Evolutionary conservation across 1,140 invertebrate species (phyloP).

Genomic region (Halictus rubicundus): DNA sequence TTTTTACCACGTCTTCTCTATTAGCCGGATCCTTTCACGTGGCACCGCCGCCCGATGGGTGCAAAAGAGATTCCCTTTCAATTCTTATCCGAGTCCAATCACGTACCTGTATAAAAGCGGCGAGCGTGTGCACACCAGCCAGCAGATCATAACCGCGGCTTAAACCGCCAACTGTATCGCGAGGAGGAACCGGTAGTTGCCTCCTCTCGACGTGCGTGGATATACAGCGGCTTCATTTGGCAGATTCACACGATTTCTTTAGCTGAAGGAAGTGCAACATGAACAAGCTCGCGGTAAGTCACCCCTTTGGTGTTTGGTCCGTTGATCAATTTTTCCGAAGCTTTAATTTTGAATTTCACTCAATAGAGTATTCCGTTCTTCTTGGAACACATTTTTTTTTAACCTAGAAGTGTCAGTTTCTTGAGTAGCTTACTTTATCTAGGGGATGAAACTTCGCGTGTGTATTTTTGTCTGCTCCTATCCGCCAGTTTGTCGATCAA

Average conservation of each 20-base stretch:
- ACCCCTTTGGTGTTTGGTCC: too few relatives aligned
- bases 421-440: too few relatives aligned
- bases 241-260: not conserved
- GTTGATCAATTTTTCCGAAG: not conserved
- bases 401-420: too few relatives aligned
- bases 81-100: slow-evolving; percentile 65
- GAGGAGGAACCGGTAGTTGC: slow-evolving; percentile 20
- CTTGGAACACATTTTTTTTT: too few relatives aligned
- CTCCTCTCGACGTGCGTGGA: too few relatives aligned
- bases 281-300: slow-evolving; percentile 37
- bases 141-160: slow-evolving; percentile 56
- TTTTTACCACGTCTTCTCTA: slow-evolving; percentile 45
- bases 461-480: too few relatives aligned
- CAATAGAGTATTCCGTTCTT: too few relatives aligned
- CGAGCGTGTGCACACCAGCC: slow-evolving; percentile 38
- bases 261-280: not conserved
- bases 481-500: too few relatives aligned
- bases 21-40: slow-evolving; percentile 62
- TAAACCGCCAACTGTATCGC: slow-evolving; percentile 37
- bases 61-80: slow-evolving; percentile 63
- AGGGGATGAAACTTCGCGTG: too few relatives aligned
- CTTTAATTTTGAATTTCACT: too few relatives aligned
- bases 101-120: slow-evolving; percentile 63
- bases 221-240: too few relatives aligned
- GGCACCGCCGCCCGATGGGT: slow-evolving; percentile 1